Base-by-base conservation (phyloP, 2,888 invertebrate genomes). In the Thera britannica region DNA sequence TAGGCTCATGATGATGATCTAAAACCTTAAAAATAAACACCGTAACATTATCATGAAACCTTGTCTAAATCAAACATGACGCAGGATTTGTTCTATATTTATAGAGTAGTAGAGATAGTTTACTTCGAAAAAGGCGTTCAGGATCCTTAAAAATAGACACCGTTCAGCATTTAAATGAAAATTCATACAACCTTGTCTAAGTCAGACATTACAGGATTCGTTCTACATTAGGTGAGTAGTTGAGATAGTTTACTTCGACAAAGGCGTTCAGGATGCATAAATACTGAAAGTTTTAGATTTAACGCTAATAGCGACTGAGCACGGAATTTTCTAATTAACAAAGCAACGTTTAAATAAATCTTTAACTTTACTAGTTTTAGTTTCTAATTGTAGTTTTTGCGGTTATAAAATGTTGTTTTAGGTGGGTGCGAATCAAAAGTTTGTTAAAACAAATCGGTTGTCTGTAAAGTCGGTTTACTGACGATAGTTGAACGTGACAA, bases 291-390 rank as follows among this genome's bases (percentile, higher is more conserved):
- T 65, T 68, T 65, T n/a, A 11, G 9, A 46, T 48, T 46, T 51
- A 46, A 41, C 7, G 57, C 62, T 79, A 76, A 79, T 77, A 61
- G 76, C 58, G 41, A 48, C 57, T 0, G 9, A 62, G 62, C 80
- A 80, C 80, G 80, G 58, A 62, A 79, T 72, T 46, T 36, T 58
- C 75, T 79, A 80, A 80, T 80, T 79, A 79, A 46, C 69, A 61
- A 69, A 49, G 41, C 23, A 36, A 66, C 54, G 68, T 62, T 68
- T 52, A 61, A 65, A 69, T 72, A 70, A 72, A 65, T 70, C 46
- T 38, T 48, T 23, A 66, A 69, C 63, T 70, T 70, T 60, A 51
- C 35, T 41, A 9, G 61, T 68, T 60, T 57, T 46, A 61, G 41
- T 12, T 38, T 59, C 55, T 54, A 52, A 59, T 58, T 65, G 51